Base-by-base conservation (phyloP, 2,113 vertebrate genomes). In the Silurus meridionalis region DNA sequence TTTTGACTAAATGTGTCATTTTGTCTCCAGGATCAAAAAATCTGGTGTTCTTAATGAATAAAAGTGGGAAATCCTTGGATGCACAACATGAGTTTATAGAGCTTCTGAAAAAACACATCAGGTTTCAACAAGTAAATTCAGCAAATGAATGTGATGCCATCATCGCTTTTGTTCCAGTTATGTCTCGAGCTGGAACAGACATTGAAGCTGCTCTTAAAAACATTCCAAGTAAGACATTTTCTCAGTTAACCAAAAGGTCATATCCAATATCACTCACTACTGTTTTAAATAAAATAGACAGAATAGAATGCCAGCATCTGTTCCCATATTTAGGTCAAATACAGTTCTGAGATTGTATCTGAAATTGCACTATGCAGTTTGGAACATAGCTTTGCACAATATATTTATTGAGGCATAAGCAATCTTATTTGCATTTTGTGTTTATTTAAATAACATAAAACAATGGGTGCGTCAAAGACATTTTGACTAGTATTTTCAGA, bases 141-240 rank as follows among this genome's bases (percentile, higher is more conserved):
- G 58, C 0, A 14, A 48, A 63, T 64, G 2, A 37, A 5, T 63
- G 83, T 52, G 37, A 85, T 10, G 58, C 53, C 58, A 55, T 78
- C 58, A 52, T 85, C 9, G 48, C 83, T 37, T 78, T 85, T 66
- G 83, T 85, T 50, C 14, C 58, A 5, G 57, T 78, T 53, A 58
- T 63, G 57, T 63, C 71, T 77, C 71, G 83, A 15, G 83, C 83
- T 64, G 83, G 83, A 53, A 84, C 83, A 28, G 83, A 85, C 60
- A 85, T 85, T 37, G 5, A 57, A 79, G 84, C 84, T 55, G 84
- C 84, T n/a, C 84, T 85, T 67, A 2, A n/a, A 10, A 13, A 37
- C 17, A 53, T 85, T 46, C 74, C 84, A 28, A 55, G 84, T 85
- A 85, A 55, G 53, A 48, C 19, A 63, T 61, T 81, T 81, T 21